Conservation (phyloP, 2,888 invertebrate species). For the Hyposoter dolosus region DNA sequence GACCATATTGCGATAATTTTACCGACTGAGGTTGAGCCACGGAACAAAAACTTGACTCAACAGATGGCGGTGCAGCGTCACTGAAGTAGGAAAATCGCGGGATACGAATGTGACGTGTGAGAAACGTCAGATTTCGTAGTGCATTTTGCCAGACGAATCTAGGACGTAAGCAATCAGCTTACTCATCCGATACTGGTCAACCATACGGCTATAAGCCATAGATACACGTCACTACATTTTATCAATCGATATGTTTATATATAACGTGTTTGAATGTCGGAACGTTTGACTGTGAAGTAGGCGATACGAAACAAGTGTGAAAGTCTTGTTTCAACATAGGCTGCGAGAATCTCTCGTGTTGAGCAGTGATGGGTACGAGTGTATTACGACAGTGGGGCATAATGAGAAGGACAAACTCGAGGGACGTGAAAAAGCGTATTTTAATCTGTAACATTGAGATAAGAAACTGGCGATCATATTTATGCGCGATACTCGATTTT, state of each 20-base stretch:
- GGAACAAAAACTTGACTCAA: not conserved
- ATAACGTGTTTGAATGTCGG: not conserved
- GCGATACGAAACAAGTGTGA: constrained; percentile 36
- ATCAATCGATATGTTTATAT: not conserved
- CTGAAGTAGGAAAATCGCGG: not conserved
- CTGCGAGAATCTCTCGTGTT: constrained; percentile 13
- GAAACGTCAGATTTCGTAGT: constrained; percentile 18
- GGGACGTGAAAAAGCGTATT: constrained; percentile 3
- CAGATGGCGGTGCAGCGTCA: constrained; percentile 11
- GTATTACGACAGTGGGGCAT: not conserved
- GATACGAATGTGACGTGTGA: constrained; percentile 2
- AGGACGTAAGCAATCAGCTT: constrained; percentile 64
- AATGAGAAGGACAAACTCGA: not conserved
- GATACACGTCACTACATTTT: not conserved
- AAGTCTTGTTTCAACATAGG: constrained; percentile 54
- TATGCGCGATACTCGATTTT: constrained; percentile 8
- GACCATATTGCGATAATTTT: not conserved
- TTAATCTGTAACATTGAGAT: not conserved
- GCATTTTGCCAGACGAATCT: constrained; percentile 47
- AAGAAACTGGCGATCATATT: not conserved
- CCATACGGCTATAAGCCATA: not conserved
- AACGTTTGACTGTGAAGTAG: constrained; percentile 10
- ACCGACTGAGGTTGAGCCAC: not conserved
- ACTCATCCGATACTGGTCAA: constrained; percentile 49
- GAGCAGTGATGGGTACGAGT: not conserved